Evolutionary conservation across 2,797 vertebrate species (phyloP).

Genomic region (Etheostoma perlongum): DNA sequence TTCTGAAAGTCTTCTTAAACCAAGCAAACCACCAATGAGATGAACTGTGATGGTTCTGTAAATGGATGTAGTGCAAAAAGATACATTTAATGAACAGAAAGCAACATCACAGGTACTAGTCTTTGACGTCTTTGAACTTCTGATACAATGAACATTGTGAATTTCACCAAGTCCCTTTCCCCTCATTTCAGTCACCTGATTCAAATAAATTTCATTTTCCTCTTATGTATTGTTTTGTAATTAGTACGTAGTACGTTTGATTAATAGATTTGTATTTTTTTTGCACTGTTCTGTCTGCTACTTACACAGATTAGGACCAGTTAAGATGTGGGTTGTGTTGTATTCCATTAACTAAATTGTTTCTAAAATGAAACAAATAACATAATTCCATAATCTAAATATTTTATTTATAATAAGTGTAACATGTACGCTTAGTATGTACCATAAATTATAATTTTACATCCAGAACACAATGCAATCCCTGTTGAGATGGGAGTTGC

Average conservation of each 20-base stretch:
- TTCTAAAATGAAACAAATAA: too few relatives aligned
- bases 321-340: too few relatives aligned
- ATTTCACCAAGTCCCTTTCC: too few relatives aligned
- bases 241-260: too few relatives aligned
- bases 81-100: neutral
- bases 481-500: neutral
- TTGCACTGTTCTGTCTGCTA: too few relatives aligned
- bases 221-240: too few relatives aligned
- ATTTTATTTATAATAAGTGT: neutral
- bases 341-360: neutral
- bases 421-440: neutral
- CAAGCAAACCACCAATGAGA: neutral
- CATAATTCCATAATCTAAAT: neutral
- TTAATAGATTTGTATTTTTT: too few relatives aligned
- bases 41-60: neutral
- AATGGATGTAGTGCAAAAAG: neutral
- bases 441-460: neutral
- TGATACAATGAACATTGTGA: too few relatives aligned
- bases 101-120: neutral
- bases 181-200: too few relatives aligned
- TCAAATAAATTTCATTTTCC: too few relatives aligned
- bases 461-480: neutral
- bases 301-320: too few relatives aligned
- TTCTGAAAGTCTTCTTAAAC: too few relatives aligned
- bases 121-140: neutral